Conservation (phyloP, 2,888 invertebrate genomes). For the Brachyptera risi region DNA sequence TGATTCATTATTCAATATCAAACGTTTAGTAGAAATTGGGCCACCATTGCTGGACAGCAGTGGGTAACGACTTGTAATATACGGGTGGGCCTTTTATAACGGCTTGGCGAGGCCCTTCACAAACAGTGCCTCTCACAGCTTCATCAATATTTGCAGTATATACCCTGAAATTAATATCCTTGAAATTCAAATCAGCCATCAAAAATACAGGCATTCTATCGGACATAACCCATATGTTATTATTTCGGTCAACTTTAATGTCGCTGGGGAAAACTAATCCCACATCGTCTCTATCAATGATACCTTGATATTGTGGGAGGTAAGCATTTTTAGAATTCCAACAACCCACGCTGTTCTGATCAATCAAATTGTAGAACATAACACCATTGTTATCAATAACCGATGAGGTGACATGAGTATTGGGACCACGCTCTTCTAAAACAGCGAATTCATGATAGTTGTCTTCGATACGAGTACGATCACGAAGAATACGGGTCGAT, state of each 20-base stretch:
- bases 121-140: slow-evolving; percentile 67
- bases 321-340: slow-evolving; percentile 69
- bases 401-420: slow-evolving; percentile 67
- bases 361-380: slow-evolving; percentile 72
- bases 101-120: slow-evolving; percentile 48
- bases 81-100: background rate
- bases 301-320: slow-evolving; percentile 54
- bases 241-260: slow-evolving; percentile 65
- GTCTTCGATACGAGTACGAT: slow-evolving; percentile 60
- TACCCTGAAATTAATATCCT: slow-evolving; percentile 74
- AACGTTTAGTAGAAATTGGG: slow-evolving; percentile 2
- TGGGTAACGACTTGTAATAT: background rate
- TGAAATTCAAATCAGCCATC: slow-evolving; percentile 63
- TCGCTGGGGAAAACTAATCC: slow-evolving; percentile 75
- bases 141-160: slow-evolving; percentile 63
- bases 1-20: too few relatives aligned
- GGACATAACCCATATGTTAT: slow-evolving; percentile 72
- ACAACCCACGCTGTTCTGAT: slow-evolving; percentile 78
- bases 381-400: slow-evolving; percentile 67
- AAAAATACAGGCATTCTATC: slow-evolving; percentile 80
- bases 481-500: slow-evolving; percentile 66
- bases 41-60: slow-evolving; percentile 8
- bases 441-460: slow-evolving; percentile 64
- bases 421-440: slow-evolving; percentile 55
- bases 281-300: slow-evolving; percentile 71